These are phyloP conservation scores for Machimus atricapillus DNA, from an alignment of 2,888 invertebrate genomes.

Conservation along the genomic window DNA sequence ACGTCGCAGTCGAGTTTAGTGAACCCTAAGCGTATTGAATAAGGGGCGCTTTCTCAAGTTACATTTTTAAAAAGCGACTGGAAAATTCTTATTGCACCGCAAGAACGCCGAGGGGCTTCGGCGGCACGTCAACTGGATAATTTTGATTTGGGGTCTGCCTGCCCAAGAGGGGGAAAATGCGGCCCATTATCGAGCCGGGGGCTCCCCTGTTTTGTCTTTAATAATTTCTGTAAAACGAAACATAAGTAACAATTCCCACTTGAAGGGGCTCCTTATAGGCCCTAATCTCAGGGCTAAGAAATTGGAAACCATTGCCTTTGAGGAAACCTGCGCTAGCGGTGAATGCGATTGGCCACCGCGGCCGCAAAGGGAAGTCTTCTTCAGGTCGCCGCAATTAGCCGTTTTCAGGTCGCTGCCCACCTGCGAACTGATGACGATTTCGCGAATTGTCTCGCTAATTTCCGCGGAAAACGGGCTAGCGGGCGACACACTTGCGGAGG, in stretches of 20 bases:
- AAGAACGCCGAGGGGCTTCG: conserved; percentile 3
- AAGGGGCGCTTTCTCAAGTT: conserved; percentile 41
- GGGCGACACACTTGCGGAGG: background rate
- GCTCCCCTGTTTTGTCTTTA: conserved; percentile 46
- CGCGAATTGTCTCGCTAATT: background rate
- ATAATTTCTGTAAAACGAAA: conserved; percentile 47
- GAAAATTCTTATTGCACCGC: conserved; percentile 44
- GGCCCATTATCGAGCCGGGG: conserved; percentile 12
- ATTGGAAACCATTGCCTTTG: conserved; percentile 41
- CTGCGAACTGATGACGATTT: background rate
- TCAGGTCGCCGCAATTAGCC: background rate
- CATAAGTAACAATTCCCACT: conserved; percentile 44
- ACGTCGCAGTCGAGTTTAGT: background rate
- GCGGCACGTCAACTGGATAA: conserved; percentile 44
- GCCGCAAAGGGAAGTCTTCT: background rate
- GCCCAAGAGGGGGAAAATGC: background rate
- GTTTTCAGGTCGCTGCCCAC: background rate
- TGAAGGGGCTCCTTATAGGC: conserved; percentile 39
- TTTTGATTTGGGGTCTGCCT: conserved; percentile 42
- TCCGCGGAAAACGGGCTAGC: background rate
- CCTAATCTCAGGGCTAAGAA: conserved; percentile 38
- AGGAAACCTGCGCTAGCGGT: conserved; percentile 17
- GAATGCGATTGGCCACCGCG: background rate
- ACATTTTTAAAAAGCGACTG: conserved; percentile 43
- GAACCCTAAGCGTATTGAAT: conserved; percentile 11